Conservation (phyloP, 1,140 invertebrate genomes). For the Leptonema lineaticorne region DNA sequence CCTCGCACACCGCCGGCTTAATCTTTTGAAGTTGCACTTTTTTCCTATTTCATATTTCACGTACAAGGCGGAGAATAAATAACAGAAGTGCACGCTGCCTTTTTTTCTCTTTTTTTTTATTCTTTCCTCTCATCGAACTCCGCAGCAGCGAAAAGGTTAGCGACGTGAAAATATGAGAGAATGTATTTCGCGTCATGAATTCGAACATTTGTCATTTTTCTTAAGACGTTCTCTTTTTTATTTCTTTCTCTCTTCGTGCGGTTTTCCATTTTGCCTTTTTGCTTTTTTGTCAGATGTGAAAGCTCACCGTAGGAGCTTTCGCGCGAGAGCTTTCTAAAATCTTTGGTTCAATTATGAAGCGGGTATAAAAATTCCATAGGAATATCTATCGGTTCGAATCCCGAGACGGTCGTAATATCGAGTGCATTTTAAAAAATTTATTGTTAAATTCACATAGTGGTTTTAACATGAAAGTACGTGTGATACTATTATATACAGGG, state of each 20-base stretch:
- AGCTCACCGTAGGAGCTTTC: background rate
- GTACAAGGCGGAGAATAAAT: too few relatives aligned
- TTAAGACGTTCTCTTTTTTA: background rate
- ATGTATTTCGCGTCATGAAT: constrained; percentile 15
- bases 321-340: background rate
- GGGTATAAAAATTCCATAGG: background rate
- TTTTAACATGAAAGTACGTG: too few relatives aligned
- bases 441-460: too few relatives aligned
- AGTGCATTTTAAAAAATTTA: background rate
- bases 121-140: too few relatives aligned
- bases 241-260: background rate
- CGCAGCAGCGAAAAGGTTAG: background rate
- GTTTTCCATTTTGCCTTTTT: background rate
- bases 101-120: too few relatives aligned
- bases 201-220: constrained; percentile 15
- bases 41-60: background rate
- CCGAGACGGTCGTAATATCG: background rate
- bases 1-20: background rate
- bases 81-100: too few relatives aligned
- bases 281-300: too few relatives aligned
- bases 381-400: background rate
- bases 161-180: constrained; percentile 3
- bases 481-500: too few relatives aligned
- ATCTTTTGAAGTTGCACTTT: background rate
- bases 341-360: constrained; percentile 15